phyloP scores from a whole-genome alignment of 2,888 invertebrate genomes.

The Gymnocheta viridis region DNA sequence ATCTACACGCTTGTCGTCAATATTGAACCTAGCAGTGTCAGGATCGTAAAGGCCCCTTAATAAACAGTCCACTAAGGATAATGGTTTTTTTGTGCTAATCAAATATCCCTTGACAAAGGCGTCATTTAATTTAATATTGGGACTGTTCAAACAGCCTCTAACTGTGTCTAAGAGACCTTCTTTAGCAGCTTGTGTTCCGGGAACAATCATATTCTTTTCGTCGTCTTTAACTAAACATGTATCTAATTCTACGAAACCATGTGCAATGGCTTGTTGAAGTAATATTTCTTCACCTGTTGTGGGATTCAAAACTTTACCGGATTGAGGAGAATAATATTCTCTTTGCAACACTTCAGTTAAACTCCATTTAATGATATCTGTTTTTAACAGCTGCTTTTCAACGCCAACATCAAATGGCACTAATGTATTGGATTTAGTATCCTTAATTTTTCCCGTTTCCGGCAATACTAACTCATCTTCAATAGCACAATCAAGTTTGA shows the following conservation, averaged over 20 bases:
- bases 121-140: slow-evolving; percentile 88
- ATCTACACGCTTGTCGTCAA: slow-evolving; percentile 87
- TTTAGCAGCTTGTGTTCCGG: slow-evolving; percentile 87
- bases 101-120: slow-evolving; percentile 92
- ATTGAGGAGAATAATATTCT: slow-evolving; percentile 89
- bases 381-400: slow-evolving; percentile 87
- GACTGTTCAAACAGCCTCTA: slow-evolving; percentile 87
- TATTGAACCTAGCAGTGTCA: slow-evolving; percentile 87
- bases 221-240: slow-evolving; percentile 89
- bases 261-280: slow-evolving; percentile 88
- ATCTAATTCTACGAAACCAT: slow-evolving; percentile 87
- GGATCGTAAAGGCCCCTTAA: slow-evolving; percentile 91
- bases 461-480: slow-evolving; percentile 86
- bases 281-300: slow-evolving; percentile 88
- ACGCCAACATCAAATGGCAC: slow-evolving; percentile 88
- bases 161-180: slow-evolving; percentile 87
- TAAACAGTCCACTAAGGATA: slow-evolving; percentile 91
- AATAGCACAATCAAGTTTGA: slow-evolving; percentile 89
- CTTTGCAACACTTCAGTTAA: slow-evolving; percentile 89
- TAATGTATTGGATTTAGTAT: slow-evolving; percentile 87
- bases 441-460: slow-evolving; percentile 87
- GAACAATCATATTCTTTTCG: slow-evolving; percentile 85
- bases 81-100: slow-evolving; percentile 89
- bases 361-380: slow-evolving; percentile 87
- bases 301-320: slow-evolving; percentile 90